Evolutionary conservation across 2,888 invertebrate genomes (phyloP), one percentile per base, ranked within the genome.

Genomic region (Meiosimyza platycephala): DNA sequence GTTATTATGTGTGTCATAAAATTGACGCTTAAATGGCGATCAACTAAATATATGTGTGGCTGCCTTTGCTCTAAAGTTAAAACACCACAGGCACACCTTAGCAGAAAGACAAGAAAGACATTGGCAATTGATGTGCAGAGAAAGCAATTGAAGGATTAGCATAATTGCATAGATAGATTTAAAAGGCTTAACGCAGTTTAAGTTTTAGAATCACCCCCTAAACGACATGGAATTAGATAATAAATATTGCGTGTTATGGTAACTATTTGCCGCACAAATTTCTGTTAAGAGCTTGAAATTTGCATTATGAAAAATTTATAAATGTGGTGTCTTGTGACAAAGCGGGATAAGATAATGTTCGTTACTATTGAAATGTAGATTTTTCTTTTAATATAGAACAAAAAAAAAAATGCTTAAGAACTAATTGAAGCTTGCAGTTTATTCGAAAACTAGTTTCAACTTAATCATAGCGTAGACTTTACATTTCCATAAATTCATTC

Each of bases 1-100:
- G 67, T 47, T 47, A 67, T 67, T 67, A 59, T 68, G 22, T 67
- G 57, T 33, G 68, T 50, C 59, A 69, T 69, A 59, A 69, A 69
- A 69, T 69, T 69, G 68, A 60, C 68, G 59, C 68, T 69, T 69
- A 51, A 59, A 59, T 60, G 59, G 51, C 13, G 50, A 48, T 59
- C 59, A 59, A n/a, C 57, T 59, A 50, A 28, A 28, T 28, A 28
- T 28, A 3, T 40, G 40, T 28, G 28, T 40, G 40, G 40, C 40
- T 40, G 9, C 3, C 40, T 9, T 6, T 40, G 40, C 40, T 40
- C 40, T 40, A 9, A 40, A 40, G 9, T 40, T 57, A 6, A 12
- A 57, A 57, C 18, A 28, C 22, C 9, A 22, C 18, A 12, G n/a
- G 1, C 12, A 57, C 57, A 57, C 18, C 50, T 22, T 18, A 15